Evolutionary conservation across 2,113 vertebrate genomes (phyloP).

Genomic region (Lasiurus cinereus): DNA sequence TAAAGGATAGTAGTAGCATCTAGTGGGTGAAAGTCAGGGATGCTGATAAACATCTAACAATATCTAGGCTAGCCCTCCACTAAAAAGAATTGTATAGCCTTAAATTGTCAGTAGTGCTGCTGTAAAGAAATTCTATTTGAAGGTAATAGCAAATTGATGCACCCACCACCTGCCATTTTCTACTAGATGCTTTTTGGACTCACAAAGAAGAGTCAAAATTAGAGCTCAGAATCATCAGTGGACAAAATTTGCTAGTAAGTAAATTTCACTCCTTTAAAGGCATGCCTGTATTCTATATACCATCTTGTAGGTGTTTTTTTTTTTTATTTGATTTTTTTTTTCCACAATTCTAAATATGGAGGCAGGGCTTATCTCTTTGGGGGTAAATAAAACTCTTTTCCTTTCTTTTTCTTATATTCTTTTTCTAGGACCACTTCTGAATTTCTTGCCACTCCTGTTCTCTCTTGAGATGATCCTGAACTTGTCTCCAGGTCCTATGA

Average conservation of each 20-base stretch:
- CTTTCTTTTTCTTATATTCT: neutral
- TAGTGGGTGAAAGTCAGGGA: neutral
- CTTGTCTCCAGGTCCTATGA: neutral
- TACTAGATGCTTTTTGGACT: neutral
- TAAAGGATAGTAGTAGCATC: neutral
- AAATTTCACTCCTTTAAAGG: neutral
- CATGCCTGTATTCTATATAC: neutral
- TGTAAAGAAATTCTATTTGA: slow-evolving; percentile 29
- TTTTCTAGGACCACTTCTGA: neutral
- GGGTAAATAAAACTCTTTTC: neutral
- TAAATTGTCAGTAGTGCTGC: neutral
- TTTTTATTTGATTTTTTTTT: neutral
- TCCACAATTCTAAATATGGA: neutral
- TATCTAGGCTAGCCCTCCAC: neutral
- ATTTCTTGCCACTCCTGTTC: neutral
- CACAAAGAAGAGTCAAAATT: neutral
- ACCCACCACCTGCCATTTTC: neutral
- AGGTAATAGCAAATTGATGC: neutral
- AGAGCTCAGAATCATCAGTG: neutral
- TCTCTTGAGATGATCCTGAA: neutral
- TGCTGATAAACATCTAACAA: neutral
- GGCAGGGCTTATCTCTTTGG: neutral
- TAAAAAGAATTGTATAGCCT: neutral
- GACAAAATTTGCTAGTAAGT: neutral
- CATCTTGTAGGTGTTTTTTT: neutral